Percentiles rank a stretch among this genome's conserved stretches.
phyloP scores from a whole-genome alignment of 2,888 invertebrate species.

The Callosobruchus maculatus region DNA sequence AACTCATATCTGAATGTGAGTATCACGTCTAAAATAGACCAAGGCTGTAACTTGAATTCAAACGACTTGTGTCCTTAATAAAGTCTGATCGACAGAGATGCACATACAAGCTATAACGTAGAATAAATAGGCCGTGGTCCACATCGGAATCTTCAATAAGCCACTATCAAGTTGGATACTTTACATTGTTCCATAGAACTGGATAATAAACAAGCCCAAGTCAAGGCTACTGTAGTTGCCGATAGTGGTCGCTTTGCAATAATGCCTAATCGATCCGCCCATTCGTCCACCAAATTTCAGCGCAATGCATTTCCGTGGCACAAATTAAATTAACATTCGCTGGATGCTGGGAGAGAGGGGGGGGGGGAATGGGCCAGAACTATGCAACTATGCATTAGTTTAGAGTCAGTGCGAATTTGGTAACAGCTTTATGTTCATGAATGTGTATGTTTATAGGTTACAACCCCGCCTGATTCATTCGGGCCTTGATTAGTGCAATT shows the following conservation, averaged over 20 bases:
- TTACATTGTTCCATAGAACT: background rate
- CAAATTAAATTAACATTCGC: background rate
- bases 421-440: background rate
- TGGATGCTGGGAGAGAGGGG: background rate
- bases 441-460: background rate
- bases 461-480: background rate
- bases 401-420: background rate
- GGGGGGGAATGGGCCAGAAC: background rate
- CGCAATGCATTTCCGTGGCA: background rate
- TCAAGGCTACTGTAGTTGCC: background rate
- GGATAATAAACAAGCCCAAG: background rate
- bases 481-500: background rate
- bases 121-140: background rate
- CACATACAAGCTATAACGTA: background rate
- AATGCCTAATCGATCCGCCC: background rate
- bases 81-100: background rate
- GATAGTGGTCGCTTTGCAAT: background rate
- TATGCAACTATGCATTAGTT: background rate
- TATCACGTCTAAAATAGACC: no score
- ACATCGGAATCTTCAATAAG: background rate
- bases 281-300: background rate
- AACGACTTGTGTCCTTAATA: no score
- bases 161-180: background rate
- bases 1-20: no score
- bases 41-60: no score